A percentile compares a stretch with the other conserved stretches of the same genome.
These are phyloP conservation scores for Harpegnathos saltator DNA, from an alignment of 1,140 invertebrate genomes.

Conservation along the genomic window DNA sequence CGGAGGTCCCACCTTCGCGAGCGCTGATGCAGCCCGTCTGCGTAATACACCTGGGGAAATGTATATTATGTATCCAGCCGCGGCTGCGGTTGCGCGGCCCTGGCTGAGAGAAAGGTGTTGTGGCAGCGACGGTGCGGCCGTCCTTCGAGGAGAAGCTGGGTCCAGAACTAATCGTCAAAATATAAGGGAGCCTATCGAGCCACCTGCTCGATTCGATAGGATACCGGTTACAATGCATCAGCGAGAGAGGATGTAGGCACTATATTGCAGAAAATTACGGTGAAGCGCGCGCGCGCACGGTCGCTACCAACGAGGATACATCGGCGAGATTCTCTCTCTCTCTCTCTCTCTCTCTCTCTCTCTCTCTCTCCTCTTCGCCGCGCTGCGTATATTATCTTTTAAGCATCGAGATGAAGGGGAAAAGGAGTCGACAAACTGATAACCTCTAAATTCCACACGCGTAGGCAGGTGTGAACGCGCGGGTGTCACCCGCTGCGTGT, in stretches of 20 bases:
- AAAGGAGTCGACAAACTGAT: conserved; percentile 6
- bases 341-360: too few species aligned
- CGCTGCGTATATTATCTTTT: conserved; percentile 28
- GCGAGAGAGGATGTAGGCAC: conserved; percentile 26
- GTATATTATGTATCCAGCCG: not conserved
- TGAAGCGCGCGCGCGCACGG: conserved; percentile 50
- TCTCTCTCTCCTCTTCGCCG: not conserved
- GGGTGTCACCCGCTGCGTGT: not conserved
- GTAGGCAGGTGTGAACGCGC: not conserved
- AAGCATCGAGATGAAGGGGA: too few species aligned
- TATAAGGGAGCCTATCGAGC: conserved; percentile 69
- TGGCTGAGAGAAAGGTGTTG: conserved; percentile 64
- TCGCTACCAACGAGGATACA: conserved; percentile 28
- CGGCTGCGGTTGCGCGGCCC: conserved; percentile 59
- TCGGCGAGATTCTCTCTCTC: conserved; percentile 16
- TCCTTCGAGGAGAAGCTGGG: conserved; percentile 73
- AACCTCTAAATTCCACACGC: conserved; percentile 32
- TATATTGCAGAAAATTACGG: conserved; percentile 68
- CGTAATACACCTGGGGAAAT: conserved; percentile 28
- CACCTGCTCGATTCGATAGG: conserved; percentile 79
- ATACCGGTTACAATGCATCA: conserved; percentile 65
- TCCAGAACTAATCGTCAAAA: conserved; percentile 80
- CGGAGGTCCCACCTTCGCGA: too few species aligned
- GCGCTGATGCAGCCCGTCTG: not conserved
- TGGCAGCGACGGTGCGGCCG: conserved; percentile 43